Conservation (phyloP, 1,140 invertebrate species). For the Chymomyza costata region DNA sequence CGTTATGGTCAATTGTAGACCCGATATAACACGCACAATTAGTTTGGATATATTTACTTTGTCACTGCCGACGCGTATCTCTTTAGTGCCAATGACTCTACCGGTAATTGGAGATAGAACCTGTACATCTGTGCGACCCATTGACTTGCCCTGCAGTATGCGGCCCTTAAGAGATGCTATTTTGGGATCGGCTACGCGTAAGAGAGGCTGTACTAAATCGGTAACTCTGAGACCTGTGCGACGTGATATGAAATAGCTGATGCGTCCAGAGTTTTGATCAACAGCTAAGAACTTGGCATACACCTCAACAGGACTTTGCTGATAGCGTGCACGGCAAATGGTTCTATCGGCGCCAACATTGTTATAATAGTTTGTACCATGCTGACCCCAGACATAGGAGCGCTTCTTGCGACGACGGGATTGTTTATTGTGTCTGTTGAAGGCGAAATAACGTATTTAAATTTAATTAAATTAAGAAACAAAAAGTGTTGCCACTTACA, state of each 20-base stretch:
- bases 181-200: slow-evolving; percentile 91
- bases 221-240: slow-evolving; percentile 92
- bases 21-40: slow-evolving; percentile 91
- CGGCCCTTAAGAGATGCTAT: slow-evolving; percentile 88
- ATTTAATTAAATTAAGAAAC: no score
- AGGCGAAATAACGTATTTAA: neutral
- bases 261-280: slow-evolving; percentile 93
- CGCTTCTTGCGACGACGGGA: slow-evolving; percentile 78
- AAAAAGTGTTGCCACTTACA: slow-evolving; percentile 73
- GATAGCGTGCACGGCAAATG: slow-evolving; percentile 88
- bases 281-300: slow-evolving; percentile 92
- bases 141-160: slow-evolving; percentile 89
- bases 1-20: slow-evolving; percentile 90
- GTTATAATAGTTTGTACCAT: slow-evolving; percentile 76
- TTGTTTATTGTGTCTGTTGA: slow-evolving; percentile 72
- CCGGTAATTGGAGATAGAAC: slow-evolving; percentile 94
- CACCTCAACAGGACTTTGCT: slow-evolving; percentile 92
- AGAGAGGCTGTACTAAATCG: slow-evolving; percentile 88
- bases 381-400: slow-evolving; percentile 76
- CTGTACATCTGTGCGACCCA: slow-evolving; percentile 94
- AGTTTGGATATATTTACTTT: slow-evolving; percentile 89
- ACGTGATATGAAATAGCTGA: slow-evolving; percentile 91
- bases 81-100: slow-evolving; percentile 91
- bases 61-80: slow-evolving; percentile 93
- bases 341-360: slow-evolving; percentile 79